Evolutionary conservation across 2,113 vertebrate genomes (phyloP), one percentile per base, ranked within the genome.

Genomic region (Myotis yumanensis): DNA sequence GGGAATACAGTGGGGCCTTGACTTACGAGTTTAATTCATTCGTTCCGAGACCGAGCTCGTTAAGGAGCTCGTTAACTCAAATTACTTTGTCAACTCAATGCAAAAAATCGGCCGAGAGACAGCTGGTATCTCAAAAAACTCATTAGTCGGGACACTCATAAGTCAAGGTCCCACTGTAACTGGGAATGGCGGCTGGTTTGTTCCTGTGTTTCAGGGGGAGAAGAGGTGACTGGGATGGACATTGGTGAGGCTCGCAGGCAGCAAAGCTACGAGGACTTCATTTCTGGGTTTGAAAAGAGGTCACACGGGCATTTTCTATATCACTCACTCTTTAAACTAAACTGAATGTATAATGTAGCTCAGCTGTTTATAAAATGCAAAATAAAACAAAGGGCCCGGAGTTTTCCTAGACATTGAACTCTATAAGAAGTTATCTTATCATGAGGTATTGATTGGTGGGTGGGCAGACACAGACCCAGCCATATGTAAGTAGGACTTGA

Each of bases 291-390:
- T 66, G 40, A 37, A 57, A 62, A 64, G 18, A 28, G 6, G 35
- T 83, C 25, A 35, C 30, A 12, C 11, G 43, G 52, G 9, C 48
- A 22, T 57, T 87, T 54, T 69, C 32, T 80, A 54, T 80, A 69
- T 64, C 30, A 17, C 51, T 73, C 48, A 57, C 90, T 72, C 35
- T 92, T 79, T 76, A 90, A 87, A 66, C 22, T 69, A 35, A 88
- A 81, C 18, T 79, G 46, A 91, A 54, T 91, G 54, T 84, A 46
- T 84, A 30, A 62, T 62, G n/a, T 64, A 73, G 6, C 35, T 86
- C 28, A 86, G 62, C 52, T 73, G 3, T 91, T 89, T 94, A 80
- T 69, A 89, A 94, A 90, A 83, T 92, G n/a, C 28, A 62, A 82
- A 95, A 86, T 89, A 82, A 77, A 92, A 64, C 51, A 91, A 80